These are phyloP conservation scores for Meganola albula DNA, from an alignment of 2,888 invertebrate species.

Conservation along the genomic window DNA sequence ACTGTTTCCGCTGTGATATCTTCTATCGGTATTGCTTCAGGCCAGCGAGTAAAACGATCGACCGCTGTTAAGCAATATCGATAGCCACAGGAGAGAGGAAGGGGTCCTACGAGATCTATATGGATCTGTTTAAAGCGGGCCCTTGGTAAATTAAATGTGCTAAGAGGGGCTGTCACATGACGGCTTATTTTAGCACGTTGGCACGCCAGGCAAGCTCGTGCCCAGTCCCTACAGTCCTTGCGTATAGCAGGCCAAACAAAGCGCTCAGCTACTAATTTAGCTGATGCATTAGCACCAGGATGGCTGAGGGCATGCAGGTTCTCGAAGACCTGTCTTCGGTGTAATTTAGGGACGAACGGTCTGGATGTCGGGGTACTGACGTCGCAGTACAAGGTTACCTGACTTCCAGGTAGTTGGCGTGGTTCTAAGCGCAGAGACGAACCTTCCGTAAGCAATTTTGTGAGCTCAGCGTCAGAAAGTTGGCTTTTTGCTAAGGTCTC, in stretches of 20 bases:
- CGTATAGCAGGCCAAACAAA: constrained; percentile 44
- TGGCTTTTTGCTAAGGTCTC: no score
- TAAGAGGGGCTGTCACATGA: constrained; percentile 31
- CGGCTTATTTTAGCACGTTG: constrained; percentile 37
- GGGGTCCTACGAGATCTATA: constrained; percentile 2
- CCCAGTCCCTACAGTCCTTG: constrained; percentile 34
- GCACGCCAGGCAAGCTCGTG: constrained; percentile 32
- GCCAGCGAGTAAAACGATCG: constrained; percentile 4
- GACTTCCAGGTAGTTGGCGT: constrained; percentile 10
- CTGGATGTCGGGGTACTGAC: constrained; percentile 17
- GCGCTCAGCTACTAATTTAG: constrained; percentile 30
- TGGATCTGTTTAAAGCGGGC: constrained; percentile 21
- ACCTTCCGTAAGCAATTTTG: no score
- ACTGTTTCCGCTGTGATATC: neutral
- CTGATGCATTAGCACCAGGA: constrained; percentile 22
- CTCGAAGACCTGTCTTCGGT: constrained; percentile 24
- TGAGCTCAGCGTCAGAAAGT: no score
- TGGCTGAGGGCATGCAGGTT: constrained; percentile 24
- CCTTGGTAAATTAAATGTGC: constrained; percentile 23
- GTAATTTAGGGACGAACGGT: constrained; percentile 19
- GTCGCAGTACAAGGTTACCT: constrained; percentile 22
- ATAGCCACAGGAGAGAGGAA: constrained; percentile 1
- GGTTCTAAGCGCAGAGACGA: constrained; percentile 21
- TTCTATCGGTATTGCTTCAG: neutral
- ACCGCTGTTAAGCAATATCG: constrained; percentile 8